Evolutionary conservation across 2,113 vertebrate genomes (phyloP), one percentile per base, ranked within the genome.

Genomic region (Mesitornis unicolor): DNA sequence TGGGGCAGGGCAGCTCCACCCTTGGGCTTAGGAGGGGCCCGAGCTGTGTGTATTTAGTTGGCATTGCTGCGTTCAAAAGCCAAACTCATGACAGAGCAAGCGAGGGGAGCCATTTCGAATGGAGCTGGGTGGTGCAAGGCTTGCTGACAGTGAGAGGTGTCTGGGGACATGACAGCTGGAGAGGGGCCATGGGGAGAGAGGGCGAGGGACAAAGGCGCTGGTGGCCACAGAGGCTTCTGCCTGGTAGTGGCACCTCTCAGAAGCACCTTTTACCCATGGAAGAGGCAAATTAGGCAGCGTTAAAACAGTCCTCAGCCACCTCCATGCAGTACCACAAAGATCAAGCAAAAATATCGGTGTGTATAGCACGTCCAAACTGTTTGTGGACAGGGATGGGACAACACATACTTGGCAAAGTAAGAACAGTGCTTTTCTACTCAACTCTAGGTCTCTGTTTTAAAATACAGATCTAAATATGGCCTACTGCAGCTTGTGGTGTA

Each of bases 1-100:
- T n/a, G 5, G 17, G 31, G 48, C 2, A 3, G 31, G 17, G 16
- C 42, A 0, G 25, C 56, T 20, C 6, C 26, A 4, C 26, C 21
- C 61, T 26, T 18, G 10, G n/a, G 3, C 18, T 28, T 11, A 4
- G 17, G 65, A 43, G 20, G n/a, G n/a, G n/a, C n/a, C n/a, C n/a
- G n/a, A n/a, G n/a, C n/a, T n/a, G n/a, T n/a, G n/a, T n/a, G n/a
- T n/a, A n/a, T n/a, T n/a, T n/a, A n/a, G n/a, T n/a, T n/a, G n/a
- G n/a, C n/a, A n/a, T n/a, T 3, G 69, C 4, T 5, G 26, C 38
- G 9, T 9, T 84, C 59, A 2, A 75, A 42, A 78, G 45, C 26
- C 56, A 45, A 8, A 76, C 9, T 8, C 1, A 0, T 40, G 22
- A 7, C 31, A 6, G 18, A 13, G 59, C 12, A 47, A 26, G 43